Conservation (phyloP, 1,140 invertebrate species). For the Trypoxylus dichotomus region DNA sequence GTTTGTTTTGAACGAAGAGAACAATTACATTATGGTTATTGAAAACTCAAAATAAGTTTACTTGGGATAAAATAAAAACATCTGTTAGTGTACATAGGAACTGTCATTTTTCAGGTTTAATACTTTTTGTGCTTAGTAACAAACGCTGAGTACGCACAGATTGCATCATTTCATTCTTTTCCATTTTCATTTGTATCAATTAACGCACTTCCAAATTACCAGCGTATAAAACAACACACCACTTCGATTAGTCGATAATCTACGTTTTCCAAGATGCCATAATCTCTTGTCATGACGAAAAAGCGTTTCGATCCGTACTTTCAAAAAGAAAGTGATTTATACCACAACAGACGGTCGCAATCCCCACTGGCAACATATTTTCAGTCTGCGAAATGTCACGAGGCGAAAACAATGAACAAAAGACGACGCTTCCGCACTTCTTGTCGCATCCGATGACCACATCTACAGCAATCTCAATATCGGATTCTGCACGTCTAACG, state of each 20-base stretch:
- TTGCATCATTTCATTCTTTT: no score
- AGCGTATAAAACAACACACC: background rate
- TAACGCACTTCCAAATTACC: no score
- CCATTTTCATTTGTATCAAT: no score
- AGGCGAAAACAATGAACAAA: constrained; percentile 7
- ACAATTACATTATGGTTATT: no score
- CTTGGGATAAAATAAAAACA: no score
- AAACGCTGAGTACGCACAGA: no score
- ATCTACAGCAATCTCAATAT: constrained; percentile 45
- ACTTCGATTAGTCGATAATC: background rate
- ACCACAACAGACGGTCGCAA: background rate
- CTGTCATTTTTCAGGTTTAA: no score
- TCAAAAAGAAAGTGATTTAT: constrained; percentile 22
- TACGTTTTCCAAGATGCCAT: background rate
- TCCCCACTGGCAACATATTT: constrained; percentile 25
- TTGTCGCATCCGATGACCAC: constrained; percentile 46
- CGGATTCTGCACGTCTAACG: constrained; percentile 49
- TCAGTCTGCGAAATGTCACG: constrained; percentile 26
- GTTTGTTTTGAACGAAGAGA: no score
- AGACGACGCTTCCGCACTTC: constrained; percentile 34
- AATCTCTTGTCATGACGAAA: background rate
- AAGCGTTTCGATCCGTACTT: background rate
- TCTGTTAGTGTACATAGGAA: no score
- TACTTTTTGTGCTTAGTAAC: no score
- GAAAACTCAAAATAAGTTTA: no score